Percentiles rank a stretch among this genome's conserved stretches.
Conservation (phyloP, 2,797 vertebrate species). For the Saxicola maurus region DNA sequence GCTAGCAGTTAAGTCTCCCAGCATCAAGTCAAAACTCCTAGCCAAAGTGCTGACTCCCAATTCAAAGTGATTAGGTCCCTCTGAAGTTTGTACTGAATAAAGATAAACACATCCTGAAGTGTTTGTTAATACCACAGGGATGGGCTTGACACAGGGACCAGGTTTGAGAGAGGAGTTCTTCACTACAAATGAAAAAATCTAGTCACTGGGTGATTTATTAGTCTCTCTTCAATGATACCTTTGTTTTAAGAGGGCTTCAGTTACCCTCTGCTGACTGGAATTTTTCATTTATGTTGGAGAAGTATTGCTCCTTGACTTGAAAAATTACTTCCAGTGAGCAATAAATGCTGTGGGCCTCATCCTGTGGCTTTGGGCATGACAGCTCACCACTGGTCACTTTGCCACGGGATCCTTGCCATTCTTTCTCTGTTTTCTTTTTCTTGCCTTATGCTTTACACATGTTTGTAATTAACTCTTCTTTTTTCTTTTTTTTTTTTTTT, state of each 20-base stretch:
- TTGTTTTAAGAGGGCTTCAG: conserved; percentile 21
- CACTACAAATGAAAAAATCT: not conserved
- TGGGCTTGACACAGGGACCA: not conserved
- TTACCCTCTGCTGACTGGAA: conserved; percentile 30
- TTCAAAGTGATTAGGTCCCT: not conserved
- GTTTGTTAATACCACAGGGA: not conserved
- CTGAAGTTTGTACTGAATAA: not conserved
- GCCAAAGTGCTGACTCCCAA: not conserved
- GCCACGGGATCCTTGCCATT: conserved; percentile 11
- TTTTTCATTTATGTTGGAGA: conserved; percentile 40
- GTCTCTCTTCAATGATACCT: conserved; percentile 8
- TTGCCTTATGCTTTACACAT: conserved; percentile 43
- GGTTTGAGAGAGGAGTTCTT: not conserved
- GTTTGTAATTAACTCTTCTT: conserved; percentile 57
- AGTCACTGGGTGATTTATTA: conserved; percentile 14
- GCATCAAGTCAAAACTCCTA: not conserved
- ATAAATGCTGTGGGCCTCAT: conserved; percentile 2
- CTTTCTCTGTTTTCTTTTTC: conserved; percentile 44
- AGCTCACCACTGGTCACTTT: not conserved
- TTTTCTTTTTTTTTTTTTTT: not conserved
- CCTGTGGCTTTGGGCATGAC: conserved; percentile 31
- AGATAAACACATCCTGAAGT: not conserved
- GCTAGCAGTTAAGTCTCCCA: not conserved
- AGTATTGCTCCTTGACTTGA: conserved; percentile 39
- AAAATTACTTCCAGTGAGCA: conserved; percentile 36